Conservation (phyloP, 92 coral and sea anemone species). For the Umimayanthus kanabou region DNA sequence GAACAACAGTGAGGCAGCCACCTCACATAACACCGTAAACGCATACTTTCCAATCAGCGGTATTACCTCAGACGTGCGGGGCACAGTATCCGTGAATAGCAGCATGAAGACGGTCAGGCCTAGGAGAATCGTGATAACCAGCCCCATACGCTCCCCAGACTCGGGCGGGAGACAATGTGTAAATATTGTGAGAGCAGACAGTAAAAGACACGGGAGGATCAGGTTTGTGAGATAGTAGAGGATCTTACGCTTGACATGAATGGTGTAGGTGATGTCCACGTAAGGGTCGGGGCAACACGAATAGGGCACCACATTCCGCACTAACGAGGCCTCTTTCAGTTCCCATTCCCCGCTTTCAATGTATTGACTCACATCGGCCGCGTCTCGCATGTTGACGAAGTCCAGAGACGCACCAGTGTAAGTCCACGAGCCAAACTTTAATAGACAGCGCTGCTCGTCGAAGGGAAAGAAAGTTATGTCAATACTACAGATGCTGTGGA, state of each 20-base stretch:
- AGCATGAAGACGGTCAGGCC: conserved; percentile 99
- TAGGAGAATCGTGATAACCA: conserved; percentile 84
- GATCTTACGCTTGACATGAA: conserved; percentile 78
- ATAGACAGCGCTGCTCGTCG: conserved; percentile 85
- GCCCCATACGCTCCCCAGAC: conserved; percentile 96
- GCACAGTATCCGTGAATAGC: conserved; percentile 93
- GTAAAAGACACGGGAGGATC: conserved; percentile 86
- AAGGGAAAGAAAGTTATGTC: conserved; percentile 91
- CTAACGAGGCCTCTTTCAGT: conserved; percentile 61
- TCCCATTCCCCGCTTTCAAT: conserved; percentile 98
- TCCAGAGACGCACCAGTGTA: conserved; percentile 76
- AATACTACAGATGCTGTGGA: conserved; percentile 96
- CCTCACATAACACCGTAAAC: conserved; percentile 84
- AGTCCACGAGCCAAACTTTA: conserved; percentile 98
- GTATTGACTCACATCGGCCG: conserved; percentile 80
- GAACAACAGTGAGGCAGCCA: conserved; percentile 72
- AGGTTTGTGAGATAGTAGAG: conserved; percentile 88
- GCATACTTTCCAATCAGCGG: conserved; percentile 97
- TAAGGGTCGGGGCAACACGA: conserved; percentile 90
- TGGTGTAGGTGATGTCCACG: conserved; percentile 88
- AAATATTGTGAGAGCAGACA: conserved; percentile 81
- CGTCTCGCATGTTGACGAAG: conserved; percentile 61
- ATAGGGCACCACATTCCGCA: conserved; percentile 67
- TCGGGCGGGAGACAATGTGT: conserved; percentile 97
- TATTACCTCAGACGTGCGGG: conserved; percentile 92